Base-by-base conservation (phyloP, 2,113 vertebrate genomes). In the Polypterus bichir region DNA sequence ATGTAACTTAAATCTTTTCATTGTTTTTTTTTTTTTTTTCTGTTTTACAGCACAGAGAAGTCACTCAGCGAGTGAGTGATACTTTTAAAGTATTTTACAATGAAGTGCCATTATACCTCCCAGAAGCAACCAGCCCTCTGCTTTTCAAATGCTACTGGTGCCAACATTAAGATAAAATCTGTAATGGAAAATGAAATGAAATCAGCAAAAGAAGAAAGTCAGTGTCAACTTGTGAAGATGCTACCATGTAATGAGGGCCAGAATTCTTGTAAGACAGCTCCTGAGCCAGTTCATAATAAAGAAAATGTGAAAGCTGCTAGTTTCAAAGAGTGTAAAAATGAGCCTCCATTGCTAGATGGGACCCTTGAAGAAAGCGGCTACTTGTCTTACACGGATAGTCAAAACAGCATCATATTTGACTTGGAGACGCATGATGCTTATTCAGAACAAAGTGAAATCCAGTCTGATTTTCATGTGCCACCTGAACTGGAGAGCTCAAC, bases 351-450 rank as follows among this genome's bases (percentile, higher is more conserved):
- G 59, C 67, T 46, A 54, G 71, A 65, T 61, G 66, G 66, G 60
- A 47, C 65, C 61, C 64, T 66, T 44, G 85, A 83, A 62, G 86
- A 89, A 64, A 89, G 86, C 11, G 85, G 87, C 44, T 89, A 88
- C 65, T 77, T 76, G 1, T 89, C 87, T 44, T 70, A 83, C 59
- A 71, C 81, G 54, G 68, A 63, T 53, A 69, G 8, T 66, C 78
- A 77, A 0, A 81, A 70, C 0, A 5, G 59, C 48, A 68, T 47
- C 27, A 48, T 11, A 2, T 7, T 9, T 5, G 46, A 47, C 11
- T 27, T 9, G 1, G 62, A 55, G 9, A 9, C 6, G 2, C 6
- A 7, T 3, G 9, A 47, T 9, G 5, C 46, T 54, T 3, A 45
- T 10, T 2, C 56, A n/a, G 45, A 3, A 2, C n/a, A 8, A 3